These are phyloP conservation scores for Cacatua alba DNA, from an alignment of 2,113 vertebrate species.

Conservation along the genomic window DNA sequence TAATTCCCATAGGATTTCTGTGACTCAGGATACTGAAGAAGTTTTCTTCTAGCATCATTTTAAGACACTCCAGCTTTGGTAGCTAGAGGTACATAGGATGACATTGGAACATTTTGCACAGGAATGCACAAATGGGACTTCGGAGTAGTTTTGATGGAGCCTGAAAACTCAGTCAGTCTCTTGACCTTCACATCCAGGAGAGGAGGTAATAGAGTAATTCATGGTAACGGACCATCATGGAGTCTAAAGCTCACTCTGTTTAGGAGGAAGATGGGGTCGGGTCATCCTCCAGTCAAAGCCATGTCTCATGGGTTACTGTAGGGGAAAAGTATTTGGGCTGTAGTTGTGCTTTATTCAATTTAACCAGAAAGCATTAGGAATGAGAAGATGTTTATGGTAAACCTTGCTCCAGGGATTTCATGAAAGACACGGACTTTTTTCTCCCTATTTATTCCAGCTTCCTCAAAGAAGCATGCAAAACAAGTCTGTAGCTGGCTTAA, in stretches of 20 bases:
- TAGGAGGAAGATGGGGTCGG: background rate
- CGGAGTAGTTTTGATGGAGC: background rate
- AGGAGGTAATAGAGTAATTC: background rate
- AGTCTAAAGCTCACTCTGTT: background rate
- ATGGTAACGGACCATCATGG: background rate
- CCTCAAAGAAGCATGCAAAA: background rate
- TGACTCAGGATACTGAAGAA: background rate
- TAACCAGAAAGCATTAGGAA: background rate
- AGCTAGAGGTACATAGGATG: background rate
- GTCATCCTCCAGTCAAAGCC: background rate
- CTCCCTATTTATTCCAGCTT: background rate
- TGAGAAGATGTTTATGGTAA: background rate
- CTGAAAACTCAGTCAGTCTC: background rate
- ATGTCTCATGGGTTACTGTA: background rate
- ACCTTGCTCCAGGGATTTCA: background rate
- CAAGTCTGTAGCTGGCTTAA: background rate
- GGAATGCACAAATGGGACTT: background rate
- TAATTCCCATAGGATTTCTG: background rate
- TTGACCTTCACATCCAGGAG: background rate
- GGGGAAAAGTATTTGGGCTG: background rate
- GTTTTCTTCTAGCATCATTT: background rate
- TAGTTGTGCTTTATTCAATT: background rate
- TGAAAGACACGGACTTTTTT: background rate
- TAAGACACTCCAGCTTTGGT: background rate
- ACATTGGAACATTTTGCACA: background rate